These are phyloP conservation scores for Metellina segmentata DNA, from an alignment of 2,888 invertebrate species.

Conservation along the genomic window DNA sequence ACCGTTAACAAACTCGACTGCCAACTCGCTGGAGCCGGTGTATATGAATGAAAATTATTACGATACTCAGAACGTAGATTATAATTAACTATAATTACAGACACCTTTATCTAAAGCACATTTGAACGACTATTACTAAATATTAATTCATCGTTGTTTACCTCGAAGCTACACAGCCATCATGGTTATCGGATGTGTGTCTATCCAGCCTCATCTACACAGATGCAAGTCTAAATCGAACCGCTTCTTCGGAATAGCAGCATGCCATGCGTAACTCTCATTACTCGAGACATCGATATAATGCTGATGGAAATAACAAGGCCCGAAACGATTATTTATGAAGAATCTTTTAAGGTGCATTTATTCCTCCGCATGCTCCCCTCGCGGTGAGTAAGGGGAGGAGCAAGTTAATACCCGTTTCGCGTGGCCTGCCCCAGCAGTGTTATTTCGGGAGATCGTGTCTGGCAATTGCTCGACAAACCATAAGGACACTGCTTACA, in stretches of 20 bases:
- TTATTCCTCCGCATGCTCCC: background rate
- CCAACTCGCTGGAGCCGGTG: too few relatives aligned
- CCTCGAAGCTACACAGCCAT: too few relatives aligned
- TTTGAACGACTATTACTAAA: too few relatives aligned
- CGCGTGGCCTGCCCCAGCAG: slow-evolving; percentile 22
- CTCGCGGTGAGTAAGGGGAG: background rate
- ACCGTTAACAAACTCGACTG: too few relatives aligned
- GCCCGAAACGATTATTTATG: background rate
- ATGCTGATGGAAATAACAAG: background rate
- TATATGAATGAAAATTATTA: too few relatives aligned
- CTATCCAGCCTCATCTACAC: too few relatives aligned
- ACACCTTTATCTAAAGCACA: too few relatives aligned
- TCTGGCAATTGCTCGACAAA: slow-evolving; percentile 8
- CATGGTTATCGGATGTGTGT: too few relatives aligned
- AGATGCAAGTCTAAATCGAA: too few relatives aligned
- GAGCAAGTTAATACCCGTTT: slow-evolving; percentile 28
- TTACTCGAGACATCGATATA: background rate
- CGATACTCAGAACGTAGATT: too few relatives aligned
- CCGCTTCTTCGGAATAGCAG: background rate
- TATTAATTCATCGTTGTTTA: too few relatives aligned
- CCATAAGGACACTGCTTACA: background rate
- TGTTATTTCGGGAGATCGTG: slow-evolving; percentile 9
- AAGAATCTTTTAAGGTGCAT: background rate
- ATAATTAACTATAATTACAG: too few relatives aligned
- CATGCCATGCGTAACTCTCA: background rate